Conservation (phyloP, 2,113 vertebrate species). For the Naja naja region DNA sequence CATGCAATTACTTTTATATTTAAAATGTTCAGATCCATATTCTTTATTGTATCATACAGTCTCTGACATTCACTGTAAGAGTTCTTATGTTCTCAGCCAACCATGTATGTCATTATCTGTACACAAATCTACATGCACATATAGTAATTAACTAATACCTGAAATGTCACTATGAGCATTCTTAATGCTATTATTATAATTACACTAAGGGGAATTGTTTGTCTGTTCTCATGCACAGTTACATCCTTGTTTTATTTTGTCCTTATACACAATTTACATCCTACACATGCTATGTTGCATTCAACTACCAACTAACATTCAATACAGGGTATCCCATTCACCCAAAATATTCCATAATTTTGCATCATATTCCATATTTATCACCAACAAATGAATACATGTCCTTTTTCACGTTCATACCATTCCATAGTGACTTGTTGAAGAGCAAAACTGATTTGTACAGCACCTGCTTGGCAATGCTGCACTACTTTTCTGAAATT, state of each 20-base stretch:
- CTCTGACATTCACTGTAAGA: not conserved
- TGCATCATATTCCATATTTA: not conserved
- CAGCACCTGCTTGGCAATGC: not conserved
- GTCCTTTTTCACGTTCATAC: not conserved
- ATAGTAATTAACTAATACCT: not conserved
- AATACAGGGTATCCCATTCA: not conserved
- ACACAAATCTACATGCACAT: not conserved
- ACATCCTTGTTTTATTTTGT: not conserved
- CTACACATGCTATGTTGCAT: not conserved
- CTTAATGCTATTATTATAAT: not conserved
- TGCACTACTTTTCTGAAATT: not conserved
- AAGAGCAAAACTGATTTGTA: not conserved
- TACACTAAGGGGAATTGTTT: not conserved
- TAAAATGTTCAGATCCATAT: not conserved
- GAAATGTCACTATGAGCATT: not conserved
- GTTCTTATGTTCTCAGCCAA: not conserved
- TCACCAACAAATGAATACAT: not conserved
- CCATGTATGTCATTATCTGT: not conserved
- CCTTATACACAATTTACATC: not conserved
- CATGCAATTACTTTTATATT: not conserved
- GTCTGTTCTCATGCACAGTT: no score
- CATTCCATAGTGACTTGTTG: not conserved
- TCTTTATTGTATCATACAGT: not conserved
- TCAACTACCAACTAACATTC: not conserved
- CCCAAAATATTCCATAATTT: not conserved